Conservation (phyloP, 2,888 invertebrate genomes). For the Drosophila atroscutellata region DNA sequence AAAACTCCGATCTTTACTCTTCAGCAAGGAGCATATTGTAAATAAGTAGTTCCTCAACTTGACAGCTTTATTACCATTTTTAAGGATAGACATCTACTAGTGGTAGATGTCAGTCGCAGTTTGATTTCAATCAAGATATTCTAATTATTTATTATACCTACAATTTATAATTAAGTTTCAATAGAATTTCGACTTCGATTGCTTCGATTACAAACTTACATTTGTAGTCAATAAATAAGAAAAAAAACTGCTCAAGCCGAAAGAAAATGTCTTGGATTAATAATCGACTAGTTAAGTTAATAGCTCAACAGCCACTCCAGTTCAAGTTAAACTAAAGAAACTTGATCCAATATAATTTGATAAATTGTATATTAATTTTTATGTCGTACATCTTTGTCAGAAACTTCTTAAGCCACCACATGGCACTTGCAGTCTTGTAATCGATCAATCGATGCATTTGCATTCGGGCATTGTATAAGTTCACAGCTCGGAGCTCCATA, state of each 20-base stretch:
- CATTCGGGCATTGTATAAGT: constrained; percentile 27
- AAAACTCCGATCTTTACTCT: neutral
- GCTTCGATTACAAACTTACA: neutral
- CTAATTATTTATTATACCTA: no score
- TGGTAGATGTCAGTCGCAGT: neutral
- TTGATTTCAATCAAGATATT: neutral
- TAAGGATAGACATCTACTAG: neutral
- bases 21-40: neutral
- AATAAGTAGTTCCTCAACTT: neutral
- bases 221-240: neutral
- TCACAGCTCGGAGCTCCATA: constrained; percentile 19
- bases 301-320: neutral
- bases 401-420: constrained; percentile 22
- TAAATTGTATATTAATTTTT: neutral
- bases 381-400: neutral
- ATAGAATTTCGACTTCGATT: neutral
- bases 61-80: neutral
- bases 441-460: constrained; percentile 40
- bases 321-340: neutral
- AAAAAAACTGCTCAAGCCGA: neutral
- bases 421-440: constrained; percentile 23
- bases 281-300: neutral
- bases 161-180: neutral
- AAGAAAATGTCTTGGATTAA: neutral
- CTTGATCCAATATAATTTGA: no score